A percentile compares a stretch with the other conserved stretches of the same genome.
Conservation (phyloP, 2,797 vertebrate genomes). For the Champsocephalus esox region DNA sequence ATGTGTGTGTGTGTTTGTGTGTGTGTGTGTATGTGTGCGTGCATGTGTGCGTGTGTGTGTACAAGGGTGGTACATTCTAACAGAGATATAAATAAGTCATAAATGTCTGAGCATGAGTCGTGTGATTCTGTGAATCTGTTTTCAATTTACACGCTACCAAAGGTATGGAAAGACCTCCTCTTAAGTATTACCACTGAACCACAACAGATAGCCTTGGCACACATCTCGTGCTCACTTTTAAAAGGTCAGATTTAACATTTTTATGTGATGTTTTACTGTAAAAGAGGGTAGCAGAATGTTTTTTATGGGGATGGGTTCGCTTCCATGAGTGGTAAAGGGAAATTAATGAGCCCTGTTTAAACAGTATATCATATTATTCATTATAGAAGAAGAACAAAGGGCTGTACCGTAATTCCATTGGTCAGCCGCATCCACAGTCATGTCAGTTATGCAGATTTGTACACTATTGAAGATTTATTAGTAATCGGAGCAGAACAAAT, state of each 20-base stretch:
- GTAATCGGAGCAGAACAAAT: constrained; percentile 7
- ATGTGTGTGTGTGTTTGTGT: no score
- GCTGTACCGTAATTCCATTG: constrained; percentile 7
- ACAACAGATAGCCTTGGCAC: constrained; percentile 4
- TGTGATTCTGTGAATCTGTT: constrained; percentile 24
- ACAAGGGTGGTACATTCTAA: constrained; percentile 2
- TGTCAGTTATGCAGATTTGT: constrained; percentile 18
- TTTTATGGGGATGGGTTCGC: constrained; percentile 17
- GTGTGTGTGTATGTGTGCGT: no score
- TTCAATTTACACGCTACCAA: constrained; percentile 15
- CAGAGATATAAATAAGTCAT: constrained; percentile 24
- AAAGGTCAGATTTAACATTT: constrained; percentile 32
- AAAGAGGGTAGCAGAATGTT: constrained; percentile 13
- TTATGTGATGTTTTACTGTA: constrained; percentile 28
- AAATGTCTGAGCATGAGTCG: constrained; percentile 24
- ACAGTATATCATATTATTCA: constrained; percentile 44
- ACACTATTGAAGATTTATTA: neutral
- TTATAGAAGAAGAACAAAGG: constrained; percentile 35
- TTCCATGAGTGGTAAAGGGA: constrained; percentile 48
- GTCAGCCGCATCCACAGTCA: constrained; percentile 4
- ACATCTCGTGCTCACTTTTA: constrained; percentile 8
- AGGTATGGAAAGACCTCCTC: constrained; percentile 10
- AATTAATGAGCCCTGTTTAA: constrained; percentile 42
- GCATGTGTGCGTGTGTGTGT: neutral
- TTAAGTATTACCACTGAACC: neutral